A percentile compares a stretch with the other conserved stretches of the same genome.
These are phyloP conservation scores for Trigoniulus corallinus DNA, from an alignment of 1,140 invertebrate species.

Conservation along the genomic window DNA sequence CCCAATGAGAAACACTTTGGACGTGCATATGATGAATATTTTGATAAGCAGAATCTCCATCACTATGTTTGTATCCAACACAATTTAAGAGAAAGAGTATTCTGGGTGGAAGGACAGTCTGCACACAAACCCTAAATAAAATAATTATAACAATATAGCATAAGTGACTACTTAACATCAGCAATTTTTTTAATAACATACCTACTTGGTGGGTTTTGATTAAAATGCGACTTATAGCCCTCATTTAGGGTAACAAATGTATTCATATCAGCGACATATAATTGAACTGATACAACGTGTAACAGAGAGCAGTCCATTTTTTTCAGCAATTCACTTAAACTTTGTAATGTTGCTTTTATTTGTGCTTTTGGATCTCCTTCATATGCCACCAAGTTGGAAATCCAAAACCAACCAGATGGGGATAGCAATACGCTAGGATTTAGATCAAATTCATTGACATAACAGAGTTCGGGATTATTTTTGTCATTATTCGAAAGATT, in stretches of 20 bases:
- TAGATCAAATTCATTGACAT: not conserved
- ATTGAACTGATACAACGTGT: slow-evolving; percentile 56
- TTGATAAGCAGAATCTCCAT: too few species aligned
- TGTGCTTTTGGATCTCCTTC: too few species aligned
- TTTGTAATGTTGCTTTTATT: too few species aligned
- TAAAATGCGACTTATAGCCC: slow-evolving; percentile 53
- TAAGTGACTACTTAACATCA: not conserved
- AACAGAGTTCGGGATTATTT: not conserved
- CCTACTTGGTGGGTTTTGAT: slow-evolving; percentile 45
- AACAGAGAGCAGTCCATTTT: too few species aligned
- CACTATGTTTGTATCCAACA: slow-evolving; percentile 9
- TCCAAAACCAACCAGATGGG: not conserved
- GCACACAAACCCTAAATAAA: slow-evolving; percentile 66
- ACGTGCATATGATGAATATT: slow-evolving; percentile 39
- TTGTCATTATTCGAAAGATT: not conserved
- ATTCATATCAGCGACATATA: slow-evolving; percentile 66
- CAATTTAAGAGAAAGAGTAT: slow-evolving; percentile 39
- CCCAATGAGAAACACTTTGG: slow-evolving; percentile 88
- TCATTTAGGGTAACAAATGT: slow-evolving; percentile 59
- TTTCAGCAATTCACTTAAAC: too few species aligned
- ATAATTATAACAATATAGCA: not conserved
- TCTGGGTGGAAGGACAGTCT: slow-evolving; percentile 21
- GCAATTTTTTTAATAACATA: not conserved
- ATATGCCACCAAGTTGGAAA: too few species aligned
- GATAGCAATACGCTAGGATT: not conserved